phyloP scores from a whole-genome alignment of 2,113 vertebrate genomes.

The Rhodinocichla rosea region DNA sequence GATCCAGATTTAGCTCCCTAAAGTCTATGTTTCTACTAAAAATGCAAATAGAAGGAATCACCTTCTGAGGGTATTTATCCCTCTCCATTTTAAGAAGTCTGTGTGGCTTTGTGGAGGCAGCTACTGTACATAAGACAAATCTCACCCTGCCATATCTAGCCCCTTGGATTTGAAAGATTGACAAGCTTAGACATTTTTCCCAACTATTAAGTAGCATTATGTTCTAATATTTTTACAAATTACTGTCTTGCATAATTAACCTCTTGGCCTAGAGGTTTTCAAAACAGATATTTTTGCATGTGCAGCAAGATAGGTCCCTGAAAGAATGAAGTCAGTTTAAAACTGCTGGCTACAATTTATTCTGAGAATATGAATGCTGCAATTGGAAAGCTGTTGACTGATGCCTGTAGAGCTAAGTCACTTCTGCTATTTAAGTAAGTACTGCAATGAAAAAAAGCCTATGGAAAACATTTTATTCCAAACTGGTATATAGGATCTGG shows the following conservation, averaged over 20 bases:
- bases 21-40: background rate
- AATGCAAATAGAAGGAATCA: background rate
- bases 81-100: background rate
- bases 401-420: background rate
- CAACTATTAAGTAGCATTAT: background rate
- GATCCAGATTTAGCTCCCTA: background rate
- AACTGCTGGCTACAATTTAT: background rate
- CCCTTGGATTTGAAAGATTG: background rate
- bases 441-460: background rate
- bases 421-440: background rate
- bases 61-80: background rate
- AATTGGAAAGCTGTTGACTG: background rate
- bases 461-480: background rate
- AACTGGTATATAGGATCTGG: background rate
- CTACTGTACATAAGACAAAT: background rate
- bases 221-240: background rate
- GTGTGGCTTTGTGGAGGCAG: background rate
- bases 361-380: background rate
- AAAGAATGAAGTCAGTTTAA: background rate
- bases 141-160: background rate
- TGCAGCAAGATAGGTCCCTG: background rate
- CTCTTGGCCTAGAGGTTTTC: background rate
- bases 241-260: background rate
- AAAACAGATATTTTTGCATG: background rate
- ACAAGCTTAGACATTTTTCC: background rate